Evolutionary conservation across 2,797 vertebrate genomes (phyloP).

Genomic region (Cyclura pinguis): DNA sequence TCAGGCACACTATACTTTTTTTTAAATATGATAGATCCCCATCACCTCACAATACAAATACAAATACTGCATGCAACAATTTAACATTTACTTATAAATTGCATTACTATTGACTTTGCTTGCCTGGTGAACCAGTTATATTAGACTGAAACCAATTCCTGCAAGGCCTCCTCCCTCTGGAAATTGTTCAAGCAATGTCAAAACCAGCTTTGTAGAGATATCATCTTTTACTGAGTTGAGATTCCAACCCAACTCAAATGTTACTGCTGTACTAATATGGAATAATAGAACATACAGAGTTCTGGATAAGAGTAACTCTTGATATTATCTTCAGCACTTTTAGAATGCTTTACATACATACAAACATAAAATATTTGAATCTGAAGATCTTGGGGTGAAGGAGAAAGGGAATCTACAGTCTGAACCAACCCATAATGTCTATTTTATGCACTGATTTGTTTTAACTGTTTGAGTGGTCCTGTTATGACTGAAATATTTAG

Average conservation of each 20-base stretch:
- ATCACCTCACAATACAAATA: not conserved
- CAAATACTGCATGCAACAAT: not conserved
- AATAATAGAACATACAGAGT: not conserved
- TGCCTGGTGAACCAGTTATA: not conserved
- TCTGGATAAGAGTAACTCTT: not conserved
- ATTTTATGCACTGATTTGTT: not conserved
- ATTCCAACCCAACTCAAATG: not conserved
- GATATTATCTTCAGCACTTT: not conserved
- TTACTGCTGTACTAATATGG: not conserved
- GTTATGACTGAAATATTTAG: not conserved
- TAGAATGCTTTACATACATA: not conserved
- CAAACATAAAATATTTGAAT: not conserved
- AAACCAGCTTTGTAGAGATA: not conserved
- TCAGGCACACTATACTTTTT: not conserved
- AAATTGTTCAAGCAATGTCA: slow-evolving; percentile 3
- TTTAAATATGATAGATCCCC: not conserved
- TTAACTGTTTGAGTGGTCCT: not conserved
- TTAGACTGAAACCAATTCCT: not conserved
- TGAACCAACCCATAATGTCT: not conserved
- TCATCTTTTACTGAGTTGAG: not conserved
- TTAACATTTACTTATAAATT: not conserved
- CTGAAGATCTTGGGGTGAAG: not conserved
- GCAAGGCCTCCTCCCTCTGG: not conserved
- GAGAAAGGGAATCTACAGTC: not conserved
- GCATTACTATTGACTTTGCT: not conserved